phyloP scores from a whole-genome alignment of 2,888 invertebrate species.

The Nomada flava region DNA sequence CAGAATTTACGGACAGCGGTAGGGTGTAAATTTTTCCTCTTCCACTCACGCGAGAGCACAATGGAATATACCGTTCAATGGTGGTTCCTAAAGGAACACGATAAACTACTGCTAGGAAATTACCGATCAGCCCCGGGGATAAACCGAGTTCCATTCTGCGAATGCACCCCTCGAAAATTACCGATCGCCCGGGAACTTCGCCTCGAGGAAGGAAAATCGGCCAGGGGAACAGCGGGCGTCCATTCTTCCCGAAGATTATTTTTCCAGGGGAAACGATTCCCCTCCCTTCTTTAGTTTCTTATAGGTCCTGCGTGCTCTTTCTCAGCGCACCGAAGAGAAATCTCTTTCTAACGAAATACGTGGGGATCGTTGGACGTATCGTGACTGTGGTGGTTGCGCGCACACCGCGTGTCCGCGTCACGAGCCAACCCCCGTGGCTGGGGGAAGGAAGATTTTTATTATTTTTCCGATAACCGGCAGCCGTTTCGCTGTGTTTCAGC shows the following conservation, averaged over 20 bases:
- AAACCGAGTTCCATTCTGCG: slow-evolving; percentile 11
- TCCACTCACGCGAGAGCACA: background rate
- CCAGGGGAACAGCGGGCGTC: slow-evolving; percentile 25
- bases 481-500: slow-evolving; percentile 17
- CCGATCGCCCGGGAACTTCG: slow-evolving; percentile 32
- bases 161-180: slow-evolving; percentile 29
- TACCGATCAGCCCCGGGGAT: slow-evolving; percentile 22
- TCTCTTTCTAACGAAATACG: slow-evolving; percentile 23
- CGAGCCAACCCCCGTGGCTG: background rate
- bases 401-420: slow-evolving; percentile 2
- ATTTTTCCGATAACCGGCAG: slow-evolving; percentile 71
- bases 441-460: slow-evolving; percentile 71
- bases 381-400: background rate
- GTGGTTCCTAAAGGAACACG: slow-evolving; percentile 11
- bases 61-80: slow-evolving; percentile 6
- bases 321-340: slow-evolving; percentile 15
- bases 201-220: slow-evolving; percentile 40
- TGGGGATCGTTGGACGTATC: background rate
- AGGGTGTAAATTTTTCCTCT: background rate
- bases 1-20: background rate
- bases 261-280: slow-evolving; percentile 43
- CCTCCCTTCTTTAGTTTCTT: background rate
- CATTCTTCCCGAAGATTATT: slow-evolving; percentile 52
- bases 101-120: slow-evolving; percentile 10
- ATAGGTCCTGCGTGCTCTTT: background rate